A percentile compares a stretch with the other conserved stretches of the same genome.
Evolutionary conservation across 2,113 vertebrate genomes (phyloP).

Genomic region (Catharus minimus): DNA sequence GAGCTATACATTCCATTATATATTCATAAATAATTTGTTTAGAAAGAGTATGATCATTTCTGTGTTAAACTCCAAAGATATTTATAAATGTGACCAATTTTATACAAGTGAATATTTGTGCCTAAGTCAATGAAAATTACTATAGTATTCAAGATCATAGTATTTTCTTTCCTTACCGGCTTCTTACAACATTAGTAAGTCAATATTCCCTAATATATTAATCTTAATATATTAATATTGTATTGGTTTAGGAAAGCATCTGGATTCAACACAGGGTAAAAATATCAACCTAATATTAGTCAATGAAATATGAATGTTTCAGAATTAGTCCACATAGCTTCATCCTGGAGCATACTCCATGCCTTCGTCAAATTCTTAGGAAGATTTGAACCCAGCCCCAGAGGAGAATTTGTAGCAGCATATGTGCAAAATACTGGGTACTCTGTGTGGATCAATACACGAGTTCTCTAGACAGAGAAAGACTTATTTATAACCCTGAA

Average conservation of each 20-base stretch:
- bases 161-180: background rate
- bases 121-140: background rate
- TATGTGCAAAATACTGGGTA: fast-evolving
- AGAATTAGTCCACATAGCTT: background rate
- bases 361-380: background rate
- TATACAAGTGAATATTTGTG: background rate
- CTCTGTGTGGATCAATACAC: fast-evolving
- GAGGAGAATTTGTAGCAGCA: background rate
- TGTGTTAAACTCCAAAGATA: background rate
- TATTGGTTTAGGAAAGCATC: background rate
- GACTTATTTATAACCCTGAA: background rate
- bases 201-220: background rate
- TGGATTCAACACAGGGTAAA: background rate
- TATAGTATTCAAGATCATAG: background rate
- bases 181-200: background rate
- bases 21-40: background rate
- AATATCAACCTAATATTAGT: background rate
- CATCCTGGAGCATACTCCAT: background rate
- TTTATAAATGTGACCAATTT: background rate
- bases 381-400: background rate
- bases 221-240: background rate
- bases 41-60: background rate
- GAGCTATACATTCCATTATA: background rate
- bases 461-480: background rate
- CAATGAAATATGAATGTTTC: background rate